phyloP scores from a whole-genome alignment of 2,888 invertebrate species.

The Nemoura dubitans region DNA sequence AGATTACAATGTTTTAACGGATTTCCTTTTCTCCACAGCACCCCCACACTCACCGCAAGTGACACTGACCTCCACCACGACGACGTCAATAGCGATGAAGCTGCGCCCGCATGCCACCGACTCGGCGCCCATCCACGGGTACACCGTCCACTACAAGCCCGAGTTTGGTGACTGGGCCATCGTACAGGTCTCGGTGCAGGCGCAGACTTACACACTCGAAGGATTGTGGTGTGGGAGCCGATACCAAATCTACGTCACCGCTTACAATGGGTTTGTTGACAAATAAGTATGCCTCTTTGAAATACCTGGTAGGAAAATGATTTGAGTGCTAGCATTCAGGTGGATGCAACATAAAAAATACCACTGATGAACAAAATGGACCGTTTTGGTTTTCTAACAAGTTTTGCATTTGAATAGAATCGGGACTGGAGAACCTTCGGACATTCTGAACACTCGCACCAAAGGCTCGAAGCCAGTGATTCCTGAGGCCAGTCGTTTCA shows the following conservation, averaged over 20 bases:
- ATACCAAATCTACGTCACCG: conserved; percentile 92
- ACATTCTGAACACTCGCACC: conserved; percentile 87
- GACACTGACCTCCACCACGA: conserved; percentile 77
- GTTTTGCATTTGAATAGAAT: conserved; percentile 69
- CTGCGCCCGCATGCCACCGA: conserved; percentile 78
- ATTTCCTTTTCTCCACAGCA: conserved; percentile 59
- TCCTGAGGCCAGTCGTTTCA: conserved; percentile 89
- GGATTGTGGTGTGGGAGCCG: conserved; percentile 91
- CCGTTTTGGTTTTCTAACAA: neutral
- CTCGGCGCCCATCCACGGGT: conserved; percentile 89
- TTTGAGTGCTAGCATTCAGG: neutral
- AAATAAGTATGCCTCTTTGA: neutral
- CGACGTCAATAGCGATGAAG: conserved; percentile 77
- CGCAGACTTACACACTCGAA: conserved; percentile 85
- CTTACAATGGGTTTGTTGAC: conserved; percentile 82
- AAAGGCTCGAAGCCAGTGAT: conserved; percentile 94
- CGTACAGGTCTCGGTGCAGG: conserved; percentile 79
- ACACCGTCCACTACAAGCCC: conserved; percentile 91
- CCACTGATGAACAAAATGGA: too few relatives aligned
- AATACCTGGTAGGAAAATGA: neutral
- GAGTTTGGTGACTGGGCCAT: conserved; percentile 96
- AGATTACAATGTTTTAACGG: neutral
- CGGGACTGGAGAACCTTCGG: conserved; percentile 91
- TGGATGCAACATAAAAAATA: too few relatives aligned
- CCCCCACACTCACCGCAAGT: conserved; percentile 82